phyloP scores from a whole-genome alignment of 2,113 vertebrate genomes.

The Cercocebus atys region DNA sequence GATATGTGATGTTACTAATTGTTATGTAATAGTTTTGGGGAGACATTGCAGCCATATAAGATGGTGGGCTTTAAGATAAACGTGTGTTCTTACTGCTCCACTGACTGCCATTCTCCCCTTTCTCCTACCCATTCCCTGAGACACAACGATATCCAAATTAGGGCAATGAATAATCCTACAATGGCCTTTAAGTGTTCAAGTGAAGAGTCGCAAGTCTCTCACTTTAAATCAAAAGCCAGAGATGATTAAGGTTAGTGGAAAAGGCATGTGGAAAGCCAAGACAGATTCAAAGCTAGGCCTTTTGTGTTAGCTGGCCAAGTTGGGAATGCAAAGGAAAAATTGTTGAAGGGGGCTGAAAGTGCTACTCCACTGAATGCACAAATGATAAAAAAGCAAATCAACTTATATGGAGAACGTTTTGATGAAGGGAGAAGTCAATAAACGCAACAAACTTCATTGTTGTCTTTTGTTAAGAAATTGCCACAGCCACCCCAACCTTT shows the following conservation, averaged over 20 bases:
- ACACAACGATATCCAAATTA: background rate
- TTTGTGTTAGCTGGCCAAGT: background rate
- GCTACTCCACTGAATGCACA: background rate
- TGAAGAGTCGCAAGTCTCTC: background rate
- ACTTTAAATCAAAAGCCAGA: background rate
- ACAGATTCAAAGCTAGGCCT: background rate
- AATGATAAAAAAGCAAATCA: background rate
- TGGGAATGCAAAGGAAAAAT: background rate
- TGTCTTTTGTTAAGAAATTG: background rate
- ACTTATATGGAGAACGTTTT: background rate
- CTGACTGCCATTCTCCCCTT: background rate
- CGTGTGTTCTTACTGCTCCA: background rate
- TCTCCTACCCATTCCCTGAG: background rate
- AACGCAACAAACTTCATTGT: background rate
- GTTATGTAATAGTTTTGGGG: background rate
- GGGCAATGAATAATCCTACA: background rate
- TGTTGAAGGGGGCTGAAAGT: background rate
- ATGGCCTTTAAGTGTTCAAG: background rate
- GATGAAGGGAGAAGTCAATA: background rate
- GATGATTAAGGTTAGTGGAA: background rate
- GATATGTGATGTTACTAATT: background rate
- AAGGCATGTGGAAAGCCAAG: background rate
- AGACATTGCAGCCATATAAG: background rate
- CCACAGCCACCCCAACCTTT: background rate
- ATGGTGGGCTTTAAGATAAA: background rate